Conservation (phyloP, 2,113 vertebrate species). For the Ptilonorhynchus violaceus region DNA sequence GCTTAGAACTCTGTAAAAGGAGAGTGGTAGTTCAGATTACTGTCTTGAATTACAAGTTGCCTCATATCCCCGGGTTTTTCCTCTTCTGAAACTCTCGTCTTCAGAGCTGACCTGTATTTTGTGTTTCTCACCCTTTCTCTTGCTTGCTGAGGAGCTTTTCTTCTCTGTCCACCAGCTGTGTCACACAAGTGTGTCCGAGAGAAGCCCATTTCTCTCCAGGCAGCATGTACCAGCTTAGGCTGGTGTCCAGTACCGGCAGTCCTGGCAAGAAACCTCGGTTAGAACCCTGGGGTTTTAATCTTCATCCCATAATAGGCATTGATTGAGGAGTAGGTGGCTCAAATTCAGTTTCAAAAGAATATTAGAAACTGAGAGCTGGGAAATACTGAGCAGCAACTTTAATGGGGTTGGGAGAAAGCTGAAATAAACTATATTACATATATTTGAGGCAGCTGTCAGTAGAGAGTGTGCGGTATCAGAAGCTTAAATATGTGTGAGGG, state of each 20-base stretch:
- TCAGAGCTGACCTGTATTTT: not conserved
- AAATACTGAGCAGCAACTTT: not conserved
- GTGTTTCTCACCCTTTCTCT: not conserved
- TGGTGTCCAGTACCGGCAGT: not conserved
- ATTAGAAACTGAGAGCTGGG: not conserved
- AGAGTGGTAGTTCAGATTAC: constrained; percentile 29
- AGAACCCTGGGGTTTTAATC: not conserved
- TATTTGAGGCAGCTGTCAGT: not conserved
- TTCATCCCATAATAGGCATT: not conserved
- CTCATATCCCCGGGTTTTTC: not conserved
- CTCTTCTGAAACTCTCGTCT: not conserved
- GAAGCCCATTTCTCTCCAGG: not conserved
- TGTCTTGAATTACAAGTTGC: not conserved
- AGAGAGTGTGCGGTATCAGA: not conserved
- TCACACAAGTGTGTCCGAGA: not conserved
- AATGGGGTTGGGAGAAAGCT: not conserved
- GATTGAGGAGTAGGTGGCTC: not conserved
- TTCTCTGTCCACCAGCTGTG: not conserved
- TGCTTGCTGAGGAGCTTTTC: not conserved
- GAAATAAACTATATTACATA: not conserved
- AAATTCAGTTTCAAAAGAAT: not conserved
- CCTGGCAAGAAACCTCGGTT: not conserved
- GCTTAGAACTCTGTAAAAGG: not conserved
- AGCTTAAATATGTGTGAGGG: not conserved
- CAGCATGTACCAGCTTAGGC: not conserved